These are phyloP conservation scores for Cryptophagus acutangulus DNA, from an alignment of 2,888 invertebrate species.

Conservation along the genomic window DNA sequence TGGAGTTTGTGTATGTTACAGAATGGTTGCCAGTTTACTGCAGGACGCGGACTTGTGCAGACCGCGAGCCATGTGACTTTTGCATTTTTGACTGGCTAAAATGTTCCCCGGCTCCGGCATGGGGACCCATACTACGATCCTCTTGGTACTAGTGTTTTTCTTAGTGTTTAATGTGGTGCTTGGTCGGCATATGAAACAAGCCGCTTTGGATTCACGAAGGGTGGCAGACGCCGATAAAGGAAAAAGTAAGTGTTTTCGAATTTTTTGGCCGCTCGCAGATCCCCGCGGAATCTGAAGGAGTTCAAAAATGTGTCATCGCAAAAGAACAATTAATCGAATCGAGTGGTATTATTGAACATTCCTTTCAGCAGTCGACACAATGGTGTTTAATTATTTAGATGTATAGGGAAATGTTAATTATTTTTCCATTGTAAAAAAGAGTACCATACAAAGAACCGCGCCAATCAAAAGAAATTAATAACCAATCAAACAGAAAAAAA, in stretches of 20 bases:
- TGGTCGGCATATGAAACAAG: not conserved
- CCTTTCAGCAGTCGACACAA: too few relatives aligned
- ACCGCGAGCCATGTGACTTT: slow-evolving; percentile 32
- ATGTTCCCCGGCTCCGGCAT: slow-evolving; percentile 26
- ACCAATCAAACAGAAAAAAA: slow-evolving; percentile 17
- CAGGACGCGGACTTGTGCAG: slow-evolving; percentile 28
- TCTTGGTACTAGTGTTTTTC: slow-evolving; percentile 20
- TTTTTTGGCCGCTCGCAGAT: too few relatives aligned
- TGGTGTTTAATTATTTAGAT: not conserved
- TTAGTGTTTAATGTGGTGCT: not conserved
- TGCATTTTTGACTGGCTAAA: slow-evolving; percentile 16
- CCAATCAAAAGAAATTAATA: slow-evolving; percentile 16
- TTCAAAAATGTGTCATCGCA: too few relatives aligned
- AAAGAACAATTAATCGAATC: too few relatives aligned
- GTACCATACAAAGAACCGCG: slow-evolving; percentile 18
- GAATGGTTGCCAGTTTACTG: slow-evolving; percentile 29
- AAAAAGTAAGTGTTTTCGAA: too few relatives aligned
- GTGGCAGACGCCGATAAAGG: too few relatives aligned
- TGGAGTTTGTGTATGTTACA: slow-evolving; percentile 32
- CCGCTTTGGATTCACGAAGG: too few relatives aligned
- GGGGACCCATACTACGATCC: slow-evolving; percentile 21
- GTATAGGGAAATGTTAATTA: slow-evolving; percentile 10
- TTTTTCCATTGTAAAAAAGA: slow-evolving; percentile 13
- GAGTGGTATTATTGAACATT: too few relatives aligned
- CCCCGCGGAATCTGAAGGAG: too few relatives aligned